These are phyloP conservation scores for Pomatostomus ruficeps DNA, from an alignment of 2,113 vertebrate genomes.

Conservation along the genomic window DNA sequence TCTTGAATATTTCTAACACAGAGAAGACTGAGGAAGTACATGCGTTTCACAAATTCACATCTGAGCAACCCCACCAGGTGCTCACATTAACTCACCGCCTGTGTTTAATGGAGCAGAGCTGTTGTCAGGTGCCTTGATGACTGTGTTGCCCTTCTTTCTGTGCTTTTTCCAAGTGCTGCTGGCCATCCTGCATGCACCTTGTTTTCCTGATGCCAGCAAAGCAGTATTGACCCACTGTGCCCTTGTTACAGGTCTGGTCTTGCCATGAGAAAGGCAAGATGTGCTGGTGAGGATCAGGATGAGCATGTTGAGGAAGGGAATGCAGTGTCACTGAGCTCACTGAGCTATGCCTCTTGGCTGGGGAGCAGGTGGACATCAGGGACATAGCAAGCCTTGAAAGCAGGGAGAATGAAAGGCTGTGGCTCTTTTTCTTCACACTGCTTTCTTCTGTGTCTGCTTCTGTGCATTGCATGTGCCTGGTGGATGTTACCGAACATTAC, in stretches of 20 bases:
- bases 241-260: neutral
- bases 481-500: neutral
- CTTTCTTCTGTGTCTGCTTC: neutral
- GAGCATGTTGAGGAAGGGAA: neutral
- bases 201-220: neutral
- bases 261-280: neutral
- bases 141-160: neutral
- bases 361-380: neutral
- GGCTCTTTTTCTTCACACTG: neutral
- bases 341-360: neutral
- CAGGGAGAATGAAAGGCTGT: neutral
- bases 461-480: accelerated
- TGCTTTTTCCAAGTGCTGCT: neutral
- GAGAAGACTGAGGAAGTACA: neutral
- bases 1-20: neutral
- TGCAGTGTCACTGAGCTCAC: neutral
- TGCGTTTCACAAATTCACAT: neutral
- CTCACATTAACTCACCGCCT: neutral
- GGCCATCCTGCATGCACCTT: neutral
- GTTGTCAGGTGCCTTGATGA: neutral
- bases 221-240: accelerated
- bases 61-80: neutral
- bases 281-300: neutral
- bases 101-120: neutral
- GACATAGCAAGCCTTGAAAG: neutral